Percentiles rank a stretch among this genome's conserved stretches.
Conservation (phyloP, 35 echinoderm and acorn worm genomes). For the Ophiothrix spiculata region DNA sequence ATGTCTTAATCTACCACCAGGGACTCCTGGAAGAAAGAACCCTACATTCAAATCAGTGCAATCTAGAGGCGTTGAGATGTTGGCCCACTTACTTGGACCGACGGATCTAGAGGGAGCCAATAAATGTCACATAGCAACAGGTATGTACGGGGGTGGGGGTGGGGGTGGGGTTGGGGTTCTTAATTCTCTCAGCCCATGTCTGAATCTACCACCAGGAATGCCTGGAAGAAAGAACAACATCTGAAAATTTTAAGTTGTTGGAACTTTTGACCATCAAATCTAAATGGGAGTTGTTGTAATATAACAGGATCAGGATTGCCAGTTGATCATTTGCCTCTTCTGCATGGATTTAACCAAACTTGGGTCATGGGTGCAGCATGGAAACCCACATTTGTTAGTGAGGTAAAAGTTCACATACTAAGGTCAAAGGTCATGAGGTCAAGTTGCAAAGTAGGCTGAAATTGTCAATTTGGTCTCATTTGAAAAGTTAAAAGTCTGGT, state of each 20-base stretch:
- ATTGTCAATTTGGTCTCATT: no score
- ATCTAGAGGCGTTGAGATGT: slow-evolving; percentile 62
- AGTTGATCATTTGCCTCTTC: no score
- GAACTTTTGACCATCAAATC: slow-evolving; percentile 24
- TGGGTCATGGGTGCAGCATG: no score
- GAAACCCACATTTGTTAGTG: no score
- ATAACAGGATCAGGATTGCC: not conserved
- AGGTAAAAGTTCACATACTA: no score
- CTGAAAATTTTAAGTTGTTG: slow-evolving; percentile 72
- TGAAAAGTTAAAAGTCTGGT: no score
- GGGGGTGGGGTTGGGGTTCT: no score
- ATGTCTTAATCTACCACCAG: slow-evolving; percentile 47
- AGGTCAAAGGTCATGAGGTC: no score
- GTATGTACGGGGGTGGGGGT: no score
- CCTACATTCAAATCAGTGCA: slow-evolving; percentile 67
- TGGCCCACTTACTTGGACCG: slow-evolving; percentile 45
- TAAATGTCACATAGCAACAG: not conserved
- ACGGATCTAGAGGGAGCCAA: not conserved
- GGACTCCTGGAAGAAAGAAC: not conserved
- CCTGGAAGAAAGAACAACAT: not conserved
- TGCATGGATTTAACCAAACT: no score
- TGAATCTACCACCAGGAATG: slow-evolving; percentile 42
- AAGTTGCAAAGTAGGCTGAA: no score
- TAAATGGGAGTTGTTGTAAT: not conserved
- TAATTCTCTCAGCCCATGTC: no score